Evolutionary conservation across 2,888 invertebrate species (phyloP), one percentile per base, ranked within the genome.

Genomic region (Eupithecia subfuscata): DNA sequence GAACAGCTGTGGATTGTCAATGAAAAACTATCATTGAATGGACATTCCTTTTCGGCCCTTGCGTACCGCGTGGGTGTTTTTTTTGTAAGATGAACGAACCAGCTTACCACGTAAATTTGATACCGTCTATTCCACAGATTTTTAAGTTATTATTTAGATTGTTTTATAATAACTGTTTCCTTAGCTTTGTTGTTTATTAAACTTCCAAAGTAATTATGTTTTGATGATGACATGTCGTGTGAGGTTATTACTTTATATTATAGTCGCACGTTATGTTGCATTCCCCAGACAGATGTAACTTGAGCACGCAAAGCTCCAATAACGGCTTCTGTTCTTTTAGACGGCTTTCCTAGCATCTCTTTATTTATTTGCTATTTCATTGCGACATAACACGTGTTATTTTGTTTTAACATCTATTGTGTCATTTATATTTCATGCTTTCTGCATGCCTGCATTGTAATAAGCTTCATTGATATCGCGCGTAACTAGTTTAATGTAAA

Each of bases 311-410:
- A 89, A 82, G 85, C 82, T 86, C 83, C 83, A 80, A 84, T 90
- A 88, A 88, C 85, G 87, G 84, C 84, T 87, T 86, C 87, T 90
- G 88, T 90, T 91, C 85, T 90, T 89, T 87, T 85, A 89, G 85
- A 87, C 81, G 80, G 83, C 83, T 87, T 87, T 87, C 85, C 87
- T 78, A 79, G 71, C 77, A 56, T 22, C 11, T n/a, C n/a, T 63
- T 75, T 80, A 74, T 79, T 89, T 84, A 87, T 87, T 88, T 84
- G 83, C 86, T 86, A 85, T 84, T 82, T 81, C 81, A 85, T 89
- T 86, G 84, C 85, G 82, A 86, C 86, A 86, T 81, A 78, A 83
- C 80, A 88, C 86, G 87, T 88, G 87, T 85, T 79, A 88, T 82
- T 90, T 91, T 92, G 90, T 92, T 89, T 80, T 82, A 74, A 76